Conservation (phyloP, 2,113 vertebrate species). For the Hyperopisus bebe region DNA sequence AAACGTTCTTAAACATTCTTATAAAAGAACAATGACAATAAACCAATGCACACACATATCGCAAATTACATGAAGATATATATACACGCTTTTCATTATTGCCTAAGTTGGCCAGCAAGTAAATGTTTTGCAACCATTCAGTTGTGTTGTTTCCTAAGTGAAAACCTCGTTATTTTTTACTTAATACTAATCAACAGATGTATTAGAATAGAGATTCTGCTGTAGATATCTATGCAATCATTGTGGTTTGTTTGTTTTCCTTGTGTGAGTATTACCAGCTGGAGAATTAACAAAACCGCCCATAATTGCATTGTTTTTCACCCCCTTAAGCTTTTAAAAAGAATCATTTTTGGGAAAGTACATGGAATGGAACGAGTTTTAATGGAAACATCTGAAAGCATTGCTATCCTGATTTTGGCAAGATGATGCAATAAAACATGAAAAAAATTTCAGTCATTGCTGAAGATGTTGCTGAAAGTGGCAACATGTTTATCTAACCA, state of each 20-base stretch:
- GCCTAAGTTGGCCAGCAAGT: neutral
- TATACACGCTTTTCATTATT: neutral
- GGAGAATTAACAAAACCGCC: conserved; percentile 31
- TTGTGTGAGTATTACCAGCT: conserved; percentile 56
- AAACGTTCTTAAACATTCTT: neutral
- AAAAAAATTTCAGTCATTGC: neutral
- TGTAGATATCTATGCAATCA: conserved; percentile 63
- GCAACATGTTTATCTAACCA: neutral
- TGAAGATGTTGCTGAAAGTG: neutral
- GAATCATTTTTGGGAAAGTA: conserved; percentile 23
- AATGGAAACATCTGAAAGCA: neutral
- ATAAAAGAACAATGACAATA: neutral
- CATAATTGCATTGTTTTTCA: conserved; percentile 30
- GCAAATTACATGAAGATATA: neutral
- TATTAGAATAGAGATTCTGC: conserved; percentile 42
- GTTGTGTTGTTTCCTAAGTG: conserved; percentile 42
- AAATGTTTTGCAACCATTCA: conserved; percentile 31
- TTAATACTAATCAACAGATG: conserved; percentile 55
- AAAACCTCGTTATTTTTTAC: conserved; percentile 58
- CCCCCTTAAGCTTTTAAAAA: conserved; percentile 45
- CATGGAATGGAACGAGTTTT: neutral
- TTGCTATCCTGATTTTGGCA: neutral
- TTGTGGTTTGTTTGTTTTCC: conserved; percentile 57
- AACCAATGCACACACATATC: neutral
- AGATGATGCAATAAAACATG: neutral